These are phyloP conservation scores for Acanthochromis polyacanthus DNA, from an alignment of 2,113 vertebrate genomes.

Conservation along the genomic window DNA sequence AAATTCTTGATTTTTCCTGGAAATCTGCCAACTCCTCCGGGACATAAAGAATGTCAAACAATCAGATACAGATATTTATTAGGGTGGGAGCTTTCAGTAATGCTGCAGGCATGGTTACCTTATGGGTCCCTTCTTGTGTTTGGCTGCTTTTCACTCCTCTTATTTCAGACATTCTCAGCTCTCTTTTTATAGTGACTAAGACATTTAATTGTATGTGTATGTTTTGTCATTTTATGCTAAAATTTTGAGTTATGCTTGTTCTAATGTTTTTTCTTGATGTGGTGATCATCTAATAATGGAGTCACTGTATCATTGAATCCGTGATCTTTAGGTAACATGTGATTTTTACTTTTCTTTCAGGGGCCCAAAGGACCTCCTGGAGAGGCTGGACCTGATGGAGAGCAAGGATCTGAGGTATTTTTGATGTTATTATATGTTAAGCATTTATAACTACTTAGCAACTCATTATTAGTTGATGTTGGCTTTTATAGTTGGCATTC, in stretches of 20 bases:
- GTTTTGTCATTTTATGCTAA: background rate
- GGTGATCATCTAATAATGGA: slow-evolving; percentile 5
- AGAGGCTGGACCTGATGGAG: slow-evolving; percentile 90
- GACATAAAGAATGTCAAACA: slow-evolving; percentile 63
- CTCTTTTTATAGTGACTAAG: slow-evolving; percentile 8
- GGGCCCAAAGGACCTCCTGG: slow-evolving; percentile 91
- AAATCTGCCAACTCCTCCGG: slow-evolving; percentile 39
- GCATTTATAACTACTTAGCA: background rate
- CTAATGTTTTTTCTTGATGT: background rate
- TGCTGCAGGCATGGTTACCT: slow-evolving; percentile 43
- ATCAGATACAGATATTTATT: slow-evolving; percentile 62
- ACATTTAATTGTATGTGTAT: slow-evolving; percentile 22
- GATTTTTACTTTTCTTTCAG: slow-evolving; percentile 80
- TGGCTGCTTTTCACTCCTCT: slow-evolving; percentile 43
- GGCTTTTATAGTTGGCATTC: background rate
- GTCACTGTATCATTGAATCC: background rate
- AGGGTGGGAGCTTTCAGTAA: slow-evolving; percentile 33
- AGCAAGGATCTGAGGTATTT: slow-evolving; percentile 91
- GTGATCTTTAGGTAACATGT: slow-evolving; percentile 1
- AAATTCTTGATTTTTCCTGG: slow-evolving; percentile 53
- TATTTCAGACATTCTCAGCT: slow-evolving; percentile 12
- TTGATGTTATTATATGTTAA: background rate
- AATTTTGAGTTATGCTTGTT: slow-evolving; percentile 37
- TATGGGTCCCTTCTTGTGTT: slow-evolving; percentile 65
- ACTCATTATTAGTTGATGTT: background rate